Evolutionary conservation across 2,888 invertebrate species (phyloP), one percentile per base, ranked within the genome.

Genomic region (Noctua janthe): DNA sequence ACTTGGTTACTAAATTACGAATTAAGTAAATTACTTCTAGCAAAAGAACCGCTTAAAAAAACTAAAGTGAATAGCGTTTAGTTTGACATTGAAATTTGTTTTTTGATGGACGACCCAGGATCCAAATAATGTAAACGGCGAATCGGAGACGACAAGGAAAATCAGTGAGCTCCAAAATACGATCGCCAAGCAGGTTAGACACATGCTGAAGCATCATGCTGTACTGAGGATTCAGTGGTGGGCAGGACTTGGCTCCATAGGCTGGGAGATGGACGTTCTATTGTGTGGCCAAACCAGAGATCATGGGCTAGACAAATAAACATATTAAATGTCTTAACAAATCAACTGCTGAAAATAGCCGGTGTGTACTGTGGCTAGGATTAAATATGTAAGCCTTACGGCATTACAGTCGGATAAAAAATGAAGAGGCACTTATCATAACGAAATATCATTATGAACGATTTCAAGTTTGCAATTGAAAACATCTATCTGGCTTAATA

Each of bases 161-260:
- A 97, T 98, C 92, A 97, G 98, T 93, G 98, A 99, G 95, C 98
- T 99, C 91, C 99, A 99, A 97, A 98, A 98, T 94, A 98, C 98
- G 91, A 97, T 99, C 95, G 98, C 98, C 95, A 99, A 99, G 95
- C 99, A 99, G 98, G 99, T 99, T 94, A 97, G 97, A 88, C 49
- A 84, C 76, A 84, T 84, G 85, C 85, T 88, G 84, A 82, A 79
- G 89, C 85, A 88, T 89, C 88, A 84, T 71, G 84, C 84, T 74
- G 78, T 78, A 79, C 67, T 71, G 79, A 83, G 35, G 75, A 66
- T 81, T 11, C 35, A 69, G 43, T 76, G 84, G 76, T 74, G 75
- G 20, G 70, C 73, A 49, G 71, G 77, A n/a, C 47, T 11, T 35
- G 75, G 74, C 71, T 77, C 47, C 47, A 29, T 3, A 20, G 70